phyloP scores from a whole-genome alignment of 2,888 invertebrate species.

The Meliscaeva auricollis region DNA sequence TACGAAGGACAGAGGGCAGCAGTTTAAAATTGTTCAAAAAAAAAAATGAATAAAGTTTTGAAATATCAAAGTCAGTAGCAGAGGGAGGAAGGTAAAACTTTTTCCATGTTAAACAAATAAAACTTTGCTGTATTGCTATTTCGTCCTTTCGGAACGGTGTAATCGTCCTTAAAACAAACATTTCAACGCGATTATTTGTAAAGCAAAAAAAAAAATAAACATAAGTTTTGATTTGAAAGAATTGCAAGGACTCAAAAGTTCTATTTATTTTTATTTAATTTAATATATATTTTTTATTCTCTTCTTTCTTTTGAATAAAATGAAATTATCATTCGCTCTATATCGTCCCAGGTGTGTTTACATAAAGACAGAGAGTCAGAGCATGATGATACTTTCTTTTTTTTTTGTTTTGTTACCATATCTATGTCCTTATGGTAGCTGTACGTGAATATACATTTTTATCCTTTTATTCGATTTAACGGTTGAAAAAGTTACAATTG shows the following conservation, averaged over 20 bases:
- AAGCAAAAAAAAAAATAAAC: not conserved
- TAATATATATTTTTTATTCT: no score
- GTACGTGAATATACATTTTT: constrained; percentile 1
- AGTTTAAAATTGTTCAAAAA: not conserved
- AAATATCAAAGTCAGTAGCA: not conserved
- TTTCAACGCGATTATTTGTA: constrained; percentile 7
- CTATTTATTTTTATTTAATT: no score
- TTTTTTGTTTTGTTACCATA: no score
- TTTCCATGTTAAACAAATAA: constrained; percentile 24
- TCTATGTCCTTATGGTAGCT: not conserved
- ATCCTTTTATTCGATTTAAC: constrained; percentile 68
- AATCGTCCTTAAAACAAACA: constrained; percentile 21
- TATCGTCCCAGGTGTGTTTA: constrained; percentile 18
- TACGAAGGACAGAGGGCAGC: not conserved
- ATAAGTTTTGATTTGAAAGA: constrained; percentile 8
- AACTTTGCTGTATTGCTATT: not conserved
- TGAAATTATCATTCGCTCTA: constrained; percentile 4
- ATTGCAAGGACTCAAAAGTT: constrained; percentile 17
- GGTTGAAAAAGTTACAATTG: constrained; percentile 65
- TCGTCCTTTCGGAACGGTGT: not conserved
- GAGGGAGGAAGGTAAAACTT: not conserved
- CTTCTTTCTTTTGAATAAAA: not conserved
- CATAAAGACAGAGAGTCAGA: not conserved
- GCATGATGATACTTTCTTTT: constrained; percentile 7
- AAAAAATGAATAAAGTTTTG: not conserved